Evolutionary conservation across 1,140 invertebrate genomes (phyloP).

Genomic region (Drosophila albomicans): DNA sequence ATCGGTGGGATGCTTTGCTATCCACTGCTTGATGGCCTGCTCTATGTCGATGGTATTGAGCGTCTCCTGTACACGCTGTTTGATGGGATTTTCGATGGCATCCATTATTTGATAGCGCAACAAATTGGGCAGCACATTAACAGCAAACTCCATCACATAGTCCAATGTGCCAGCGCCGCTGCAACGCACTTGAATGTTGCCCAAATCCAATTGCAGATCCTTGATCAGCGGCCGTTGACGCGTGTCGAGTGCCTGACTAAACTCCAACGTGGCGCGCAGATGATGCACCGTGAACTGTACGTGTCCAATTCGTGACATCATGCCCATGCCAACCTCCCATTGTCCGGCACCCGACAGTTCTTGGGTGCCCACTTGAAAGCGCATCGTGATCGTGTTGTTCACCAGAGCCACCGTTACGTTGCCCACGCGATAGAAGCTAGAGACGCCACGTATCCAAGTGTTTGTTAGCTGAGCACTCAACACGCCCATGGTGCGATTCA

Average conservation of each 20-base stretch:
- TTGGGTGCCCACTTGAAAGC: constrained; percentile 91
- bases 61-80: constrained; percentile 88
- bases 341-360: constrained; percentile 90
- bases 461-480: constrained; percentile 89
- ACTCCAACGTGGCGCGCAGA: constrained; percentile 87
- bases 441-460: constrained; percentile 91
- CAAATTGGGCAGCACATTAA: constrained; percentile 93
- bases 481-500: constrained; percentile 89
- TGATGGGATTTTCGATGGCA: constrained; percentile 90
- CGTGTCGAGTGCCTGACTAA: constrained; percentile 91
- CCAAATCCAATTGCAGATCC: constrained; percentile 91
- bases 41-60: constrained; percentile 91
- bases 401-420: constrained; percentile 90
- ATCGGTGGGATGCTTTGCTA: constrained; percentile 86
- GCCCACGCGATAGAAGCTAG: constrained; percentile 92
- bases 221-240: constrained; percentile 89
- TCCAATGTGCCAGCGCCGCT: constrained; percentile 93
- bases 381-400: constrained; percentile 88
- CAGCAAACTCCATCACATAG: constrained; percentile 90
- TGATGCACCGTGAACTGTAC: constrained; percentile 91
- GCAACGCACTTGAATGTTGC: constrained; percentile 91
- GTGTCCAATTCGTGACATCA: constrained; percentile 89
- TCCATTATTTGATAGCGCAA: constrained; percentile 94
- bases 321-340: constrained; percentile 90
- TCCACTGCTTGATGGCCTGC: constrained; percentile 88